Percentiles rank a stretch among this genome's conserved stretches.
These are phyloP conservation scores for Salvelinus sp. DNA, from an alignment of 2,113 vertebrate species.

Conservation along the genomic window DNA sequence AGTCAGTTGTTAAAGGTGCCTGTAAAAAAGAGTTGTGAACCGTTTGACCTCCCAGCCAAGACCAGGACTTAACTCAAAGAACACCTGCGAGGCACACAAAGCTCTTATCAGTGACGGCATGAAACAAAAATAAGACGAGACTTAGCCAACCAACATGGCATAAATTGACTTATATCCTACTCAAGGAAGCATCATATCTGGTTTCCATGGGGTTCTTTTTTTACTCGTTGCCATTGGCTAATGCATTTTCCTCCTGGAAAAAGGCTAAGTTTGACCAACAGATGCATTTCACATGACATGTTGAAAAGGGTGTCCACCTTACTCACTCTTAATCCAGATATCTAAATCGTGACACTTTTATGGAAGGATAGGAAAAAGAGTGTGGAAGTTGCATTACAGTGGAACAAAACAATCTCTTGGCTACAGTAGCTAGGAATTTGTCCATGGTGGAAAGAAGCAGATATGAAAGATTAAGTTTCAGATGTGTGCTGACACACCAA, in stretches of 20 bases:
- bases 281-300: constrained; percentile 57
- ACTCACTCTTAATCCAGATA: constrained; percentile 66
- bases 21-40: too few relatives aligned
- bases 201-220: constrained; percentile 57
- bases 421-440: constrained; percentile 74
- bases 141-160: constrained; percentile 55
- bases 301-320: constrained; percentile 60
- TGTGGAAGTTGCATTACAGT: constrained; percentile 55
- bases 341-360: constrained; percentile 77
- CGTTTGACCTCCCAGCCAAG: too few relatives aligned
- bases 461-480: constrained; percentile 76
- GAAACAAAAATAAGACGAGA: constrained; percentile 41
- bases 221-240: constrained; percentile 50
- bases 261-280: constrained; percentile 35
- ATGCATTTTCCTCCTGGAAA: constrained; percentile 75
- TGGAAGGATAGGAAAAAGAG: constrained; percentile 65
- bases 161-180: constrained; percentile 73
- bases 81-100: constrained; percentile 60
- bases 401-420: constrained; percentile 69
- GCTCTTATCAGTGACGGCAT: constrained; percentile 51
- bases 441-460: constrained; percentile 59
- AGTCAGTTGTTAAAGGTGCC: too few relatives aligned
- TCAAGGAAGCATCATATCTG: constrained; percentile 67
- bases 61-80: not conserved
- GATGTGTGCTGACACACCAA: constrained; percentile 46